Percentiles rank a stretch among this genome's conserved stretches.
phyloP scores from a whole-genome alignment of 2,113 vertebrate genomes.

The Cacatua alba region DNA sequence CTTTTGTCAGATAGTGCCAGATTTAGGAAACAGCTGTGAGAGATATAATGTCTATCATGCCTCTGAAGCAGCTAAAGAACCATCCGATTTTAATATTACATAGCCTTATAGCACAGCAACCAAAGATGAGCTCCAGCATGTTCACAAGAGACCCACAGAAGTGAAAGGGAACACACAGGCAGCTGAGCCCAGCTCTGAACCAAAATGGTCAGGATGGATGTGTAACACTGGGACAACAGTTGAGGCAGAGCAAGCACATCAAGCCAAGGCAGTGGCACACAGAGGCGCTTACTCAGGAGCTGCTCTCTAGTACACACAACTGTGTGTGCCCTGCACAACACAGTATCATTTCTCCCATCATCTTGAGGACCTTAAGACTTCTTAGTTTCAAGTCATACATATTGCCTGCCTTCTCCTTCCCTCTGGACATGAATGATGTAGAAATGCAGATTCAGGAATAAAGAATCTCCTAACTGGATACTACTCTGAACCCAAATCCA shows the following conservation, averaged over 20 bases:
- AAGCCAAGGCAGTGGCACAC: fast-evolving
- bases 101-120: background rate
- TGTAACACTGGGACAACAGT: background rate
- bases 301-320: fast-evolving
- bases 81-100: background rate
- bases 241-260: fast-evolving
- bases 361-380: fast-evolving
- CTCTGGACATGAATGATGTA: background rate
- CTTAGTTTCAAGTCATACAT: background rate
- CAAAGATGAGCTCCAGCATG: background rate
- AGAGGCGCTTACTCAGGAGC: fast-evolving
- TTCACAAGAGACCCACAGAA: fast-evolving
- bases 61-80: background rate
- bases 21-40: background rate
- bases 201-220: fast-evolving
- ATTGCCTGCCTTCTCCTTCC: background rate
- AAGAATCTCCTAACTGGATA: background rate
- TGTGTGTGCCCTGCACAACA: fast-evolving
- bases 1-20: background rate
- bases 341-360: background rate
- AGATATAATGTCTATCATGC: background rate
- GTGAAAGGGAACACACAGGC: background rate
- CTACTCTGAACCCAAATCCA: background rate
- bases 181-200: background rate
- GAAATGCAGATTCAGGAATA: background rate